Percentiles rank a stretch among this genome's conserved stretches.
These are phyloP conservation scores for Molossus molossus DNA, from an alignment of 2,797 vertebrate species.

Conservation along the genomic window DNA sequence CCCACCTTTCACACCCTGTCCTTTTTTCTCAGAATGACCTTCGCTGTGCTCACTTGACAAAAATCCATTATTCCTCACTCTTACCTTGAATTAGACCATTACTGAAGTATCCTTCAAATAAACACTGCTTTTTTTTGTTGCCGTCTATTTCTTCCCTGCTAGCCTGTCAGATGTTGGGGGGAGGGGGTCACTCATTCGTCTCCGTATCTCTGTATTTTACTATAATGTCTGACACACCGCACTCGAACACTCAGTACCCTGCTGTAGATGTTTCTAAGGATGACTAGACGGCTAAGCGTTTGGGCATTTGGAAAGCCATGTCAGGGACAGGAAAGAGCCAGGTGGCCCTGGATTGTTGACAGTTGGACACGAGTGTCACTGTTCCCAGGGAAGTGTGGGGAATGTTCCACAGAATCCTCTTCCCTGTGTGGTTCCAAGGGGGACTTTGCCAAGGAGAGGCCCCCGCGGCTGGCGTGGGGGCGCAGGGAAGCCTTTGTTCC, in stretches of 20 bases:
- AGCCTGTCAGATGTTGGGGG: constrained; percentile 35
- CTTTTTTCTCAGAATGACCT: constrained; percentile 14
- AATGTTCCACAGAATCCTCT: not conserved
- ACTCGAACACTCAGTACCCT: not conserved
- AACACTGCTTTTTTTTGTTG: not conserved
- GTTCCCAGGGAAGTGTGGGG: not conserved
- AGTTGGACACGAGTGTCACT: not conserved
- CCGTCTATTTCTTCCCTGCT: not conserved
- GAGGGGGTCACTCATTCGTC: not conserved
- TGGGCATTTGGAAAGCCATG: not conserved
- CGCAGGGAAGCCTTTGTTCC: not conserved
- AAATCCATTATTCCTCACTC: not conserved
- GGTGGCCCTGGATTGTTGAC: not conserved
- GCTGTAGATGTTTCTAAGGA: not conserved
- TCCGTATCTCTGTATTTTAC: not conserved
- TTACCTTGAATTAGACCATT: not conserved
- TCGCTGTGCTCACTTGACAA: not conserved
- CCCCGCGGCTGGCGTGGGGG: not conserved
- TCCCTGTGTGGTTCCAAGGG: not conserved
- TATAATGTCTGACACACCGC: not conserved
- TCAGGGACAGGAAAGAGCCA: not conserved
- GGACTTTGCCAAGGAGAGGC: not conserved
- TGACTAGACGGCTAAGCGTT: not conserved
- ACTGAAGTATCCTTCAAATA: not conserved
- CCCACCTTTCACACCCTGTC: not conserved